Evolutionary conservation across 2,888 invertebrate species (phyloP).

Genomic region (Campoplex capitator): DNA sequence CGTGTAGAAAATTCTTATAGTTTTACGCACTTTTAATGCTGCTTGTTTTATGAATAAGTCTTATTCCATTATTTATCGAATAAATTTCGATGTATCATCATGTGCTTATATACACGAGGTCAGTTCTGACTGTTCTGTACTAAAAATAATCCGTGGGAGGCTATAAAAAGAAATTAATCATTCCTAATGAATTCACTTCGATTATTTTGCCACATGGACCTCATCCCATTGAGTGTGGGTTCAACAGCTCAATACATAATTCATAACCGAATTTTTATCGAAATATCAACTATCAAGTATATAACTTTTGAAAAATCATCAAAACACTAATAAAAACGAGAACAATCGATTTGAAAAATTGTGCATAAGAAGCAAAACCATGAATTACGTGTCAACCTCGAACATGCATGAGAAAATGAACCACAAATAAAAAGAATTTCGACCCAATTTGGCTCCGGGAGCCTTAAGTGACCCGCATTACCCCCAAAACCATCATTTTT

Average conservation of each 20-base stretch:
- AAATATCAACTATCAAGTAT: neutral
- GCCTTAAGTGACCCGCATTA: conserved; percentile 6
- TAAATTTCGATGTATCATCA: neutral
- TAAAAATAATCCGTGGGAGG: conserved; percentile 12
- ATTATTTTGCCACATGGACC: conserved; percentile 4
- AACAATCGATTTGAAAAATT: neutral
- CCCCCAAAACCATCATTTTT: neutral
- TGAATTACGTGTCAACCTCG: neutral
- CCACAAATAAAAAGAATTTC: neutral
- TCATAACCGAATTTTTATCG: neutral
- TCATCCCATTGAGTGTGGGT: neutral
- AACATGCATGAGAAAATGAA: no score
- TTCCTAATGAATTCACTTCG: conserved; percentile 4
- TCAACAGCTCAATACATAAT: neutral
- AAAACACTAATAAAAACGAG: neutral
- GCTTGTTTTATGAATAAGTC: neutral
- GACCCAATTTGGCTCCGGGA: neutral
- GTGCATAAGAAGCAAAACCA: neutral
- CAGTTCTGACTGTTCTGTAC: neutral
- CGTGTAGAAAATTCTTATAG: no score
- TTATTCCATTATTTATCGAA: conserved; percentile 2
- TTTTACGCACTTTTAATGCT: no score
- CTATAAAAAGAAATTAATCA: conserved; percentile 9
- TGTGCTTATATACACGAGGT: neutral
- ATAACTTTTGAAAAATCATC: neutral